Conservation (phyloP, 2,888 invertebrate species). For the Aporophyla lueneburgensis region DNA sequence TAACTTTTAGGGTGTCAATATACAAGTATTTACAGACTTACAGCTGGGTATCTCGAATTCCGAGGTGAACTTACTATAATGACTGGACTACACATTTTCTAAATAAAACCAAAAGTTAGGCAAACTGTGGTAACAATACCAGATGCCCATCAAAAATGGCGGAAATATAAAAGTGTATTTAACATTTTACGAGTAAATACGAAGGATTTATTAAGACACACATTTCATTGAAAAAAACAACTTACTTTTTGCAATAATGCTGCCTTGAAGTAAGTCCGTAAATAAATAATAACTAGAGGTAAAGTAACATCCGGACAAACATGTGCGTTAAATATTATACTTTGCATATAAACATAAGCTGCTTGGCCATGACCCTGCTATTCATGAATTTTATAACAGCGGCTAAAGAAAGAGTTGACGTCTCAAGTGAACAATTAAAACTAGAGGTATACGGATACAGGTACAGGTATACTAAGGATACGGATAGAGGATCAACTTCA, state of each 20-base stretch:
- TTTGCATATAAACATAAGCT: slow-evolving; percentile 15
- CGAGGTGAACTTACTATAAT: no score
- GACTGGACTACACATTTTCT: background rate
- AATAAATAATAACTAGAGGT: slow-evolving; percentile 1
- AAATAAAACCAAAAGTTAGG: background rate
- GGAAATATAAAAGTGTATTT: slow-evolving; percentile 10
- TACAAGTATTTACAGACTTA: no score
- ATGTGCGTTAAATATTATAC: background rate
- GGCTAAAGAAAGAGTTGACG: no score
- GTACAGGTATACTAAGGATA: no score
- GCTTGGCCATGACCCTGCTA: background rate
- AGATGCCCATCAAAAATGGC: background rate
- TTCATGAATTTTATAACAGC: no score
- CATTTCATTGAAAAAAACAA: slow-evolving; percentile 35
- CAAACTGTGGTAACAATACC: background rate
- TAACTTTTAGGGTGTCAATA: no score
- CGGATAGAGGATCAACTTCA: no score
- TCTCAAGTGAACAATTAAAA: no score
- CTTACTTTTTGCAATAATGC: slow-evolving; percentile 24
- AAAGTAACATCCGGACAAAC: slow-evolving; percentile 36
- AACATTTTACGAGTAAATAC: background rate
- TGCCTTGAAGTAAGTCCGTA: slow-evolving; percentile 26
- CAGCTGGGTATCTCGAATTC: no score
- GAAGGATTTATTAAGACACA: slow-evolving; percentile 24
- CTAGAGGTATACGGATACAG: no score